A percentile compares a stretch with the other conserved stretches of the same genome.
phyloP scores from a whole-genome alignment of 1,140 invertebrate genomes.

The Psix sp. region DNA sequence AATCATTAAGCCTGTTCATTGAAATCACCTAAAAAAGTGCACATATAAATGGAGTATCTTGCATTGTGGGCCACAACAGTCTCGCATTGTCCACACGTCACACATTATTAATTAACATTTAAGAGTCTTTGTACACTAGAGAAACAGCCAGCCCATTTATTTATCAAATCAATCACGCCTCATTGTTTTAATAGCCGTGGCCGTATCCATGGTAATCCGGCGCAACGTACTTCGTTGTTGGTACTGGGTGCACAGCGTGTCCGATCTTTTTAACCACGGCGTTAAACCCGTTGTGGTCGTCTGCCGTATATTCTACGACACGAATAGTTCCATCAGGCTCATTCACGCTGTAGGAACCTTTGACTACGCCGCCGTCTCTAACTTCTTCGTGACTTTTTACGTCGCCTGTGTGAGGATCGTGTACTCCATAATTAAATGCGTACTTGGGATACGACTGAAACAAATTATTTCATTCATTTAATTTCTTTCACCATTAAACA shows the following conservation, averaged over 20 bases:
- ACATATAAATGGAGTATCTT: neutral
- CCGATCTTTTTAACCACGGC: slow-evolving; percentile 52
- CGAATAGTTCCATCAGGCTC: slow-evolving; percentile 56
- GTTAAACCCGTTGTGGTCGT: slow-evolving; percentile 53
- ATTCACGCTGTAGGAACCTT: slow-evolving; percentile 51
- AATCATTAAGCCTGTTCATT: no score
- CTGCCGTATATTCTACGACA: slow-evolving; percentile 47
- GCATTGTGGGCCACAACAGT: neutral
- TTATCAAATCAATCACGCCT: neutral
- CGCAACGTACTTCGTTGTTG: slow-evolving; percentile 33
- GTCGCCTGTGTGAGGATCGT: slow-evolving; percentile 49
- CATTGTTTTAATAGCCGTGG: slow-evolving; percentile 2
- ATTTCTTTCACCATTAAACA: neutral
- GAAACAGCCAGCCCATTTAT: neutral
- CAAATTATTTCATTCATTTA: neutral
- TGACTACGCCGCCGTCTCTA: slow-evolving; percentile 37
- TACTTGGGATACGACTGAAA: slow-evolving; percentile 46
- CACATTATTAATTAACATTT: neutral
- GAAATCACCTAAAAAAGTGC: neutral
- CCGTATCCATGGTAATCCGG: slow-evolving; percentile 22
- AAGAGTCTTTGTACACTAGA: slow-evolving; percentile 6
- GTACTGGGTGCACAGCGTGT: slow-evolving; percentile 33
- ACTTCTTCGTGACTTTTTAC: slow-evolving; percentile 46
- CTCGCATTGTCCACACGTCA: neutral
- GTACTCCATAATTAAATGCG: slow-evolving; percentile 46